phyloP scores from a whole-genome alignment of 2,113 vertebrate genomes.

The Cochlearius cochlearius region DNA sequence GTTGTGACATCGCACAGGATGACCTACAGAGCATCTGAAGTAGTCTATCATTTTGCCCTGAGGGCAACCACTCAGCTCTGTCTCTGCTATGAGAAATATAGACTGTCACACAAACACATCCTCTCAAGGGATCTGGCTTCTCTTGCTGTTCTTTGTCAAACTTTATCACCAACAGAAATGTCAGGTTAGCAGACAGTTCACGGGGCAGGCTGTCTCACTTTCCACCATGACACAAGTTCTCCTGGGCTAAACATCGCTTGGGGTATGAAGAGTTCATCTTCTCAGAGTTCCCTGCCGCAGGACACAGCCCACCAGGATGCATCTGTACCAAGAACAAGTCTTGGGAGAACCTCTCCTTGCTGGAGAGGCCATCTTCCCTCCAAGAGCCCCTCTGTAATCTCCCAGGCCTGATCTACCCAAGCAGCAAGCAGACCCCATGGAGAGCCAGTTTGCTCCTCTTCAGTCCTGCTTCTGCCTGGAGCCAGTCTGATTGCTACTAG shows the following conservation, averaged over 20 bases:
- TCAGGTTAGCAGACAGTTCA: not conserved
- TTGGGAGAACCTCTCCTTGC: not conserved
- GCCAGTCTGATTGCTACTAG: not conserved
- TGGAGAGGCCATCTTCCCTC: not conserved
- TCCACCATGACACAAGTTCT: not conserved
- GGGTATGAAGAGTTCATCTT: not conserved
- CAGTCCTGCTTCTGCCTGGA: not conserved
- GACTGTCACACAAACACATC: not conserved
- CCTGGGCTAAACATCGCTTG: not conserved
- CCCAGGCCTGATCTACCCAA: not conserved
- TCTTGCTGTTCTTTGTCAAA: not conserved
- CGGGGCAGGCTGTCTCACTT: not conserved
- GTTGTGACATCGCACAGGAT: not conserved
- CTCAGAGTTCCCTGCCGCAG: not conserved
- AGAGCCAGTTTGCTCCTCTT: not conserved
- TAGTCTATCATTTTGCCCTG: not conserved
- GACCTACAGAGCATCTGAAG: not conserved
- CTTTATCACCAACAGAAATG: not conserved
- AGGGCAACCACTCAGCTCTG: not conserved
- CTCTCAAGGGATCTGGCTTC: not conserved
- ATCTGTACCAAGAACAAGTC: not conserved
- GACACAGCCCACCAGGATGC: not conserved
- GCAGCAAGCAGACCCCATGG: not conserved
- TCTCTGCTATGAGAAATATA: fast-evolving
- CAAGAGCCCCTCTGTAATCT: not conserved